A percentile compares a stretch with the other conserved stretches of the same genome.
phyloP scores from a whole-genome alignment of 2,888 invertebrate species.

The Parapristionchus giblindavisi region DNA sequence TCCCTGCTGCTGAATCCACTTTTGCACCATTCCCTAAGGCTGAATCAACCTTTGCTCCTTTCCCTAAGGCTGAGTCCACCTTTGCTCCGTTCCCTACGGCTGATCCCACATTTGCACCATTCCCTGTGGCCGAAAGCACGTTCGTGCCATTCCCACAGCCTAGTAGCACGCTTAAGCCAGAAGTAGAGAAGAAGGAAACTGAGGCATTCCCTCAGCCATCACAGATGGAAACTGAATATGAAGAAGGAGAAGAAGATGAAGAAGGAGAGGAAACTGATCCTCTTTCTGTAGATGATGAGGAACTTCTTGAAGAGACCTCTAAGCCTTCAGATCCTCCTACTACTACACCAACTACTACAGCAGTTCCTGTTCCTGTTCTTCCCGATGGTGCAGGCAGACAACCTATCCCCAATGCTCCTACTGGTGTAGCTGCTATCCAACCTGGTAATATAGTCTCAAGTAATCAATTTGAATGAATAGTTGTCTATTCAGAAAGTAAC shows the following conservation, averaged over 20 bases:
- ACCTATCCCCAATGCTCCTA: slow-evolving; percentile 39
- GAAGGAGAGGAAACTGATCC: slow-evolving; percentile 15
- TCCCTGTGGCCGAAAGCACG: slow-evolving; percentile 21
- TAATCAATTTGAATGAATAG: not conserved
- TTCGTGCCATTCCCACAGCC: slow-evolving; percentile 16
- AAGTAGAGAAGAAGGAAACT: slow-evolving; percentile 12
- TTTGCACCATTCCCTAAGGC: slow-evolving; percentile 36
- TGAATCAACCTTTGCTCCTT: slow-evolving; percentile 34
- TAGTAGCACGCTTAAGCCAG: slow-evolving; percentile 15
- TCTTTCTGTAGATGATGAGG: not conserved
- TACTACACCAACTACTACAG: slow-evolving; percentile 1
- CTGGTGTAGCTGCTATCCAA: slow-evolving; percentile 34
- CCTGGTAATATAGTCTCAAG: not conserved
- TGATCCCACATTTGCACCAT: slow-evolving; percentile 16
- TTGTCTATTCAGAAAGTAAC: not conserved
- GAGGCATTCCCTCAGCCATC: not conserved
- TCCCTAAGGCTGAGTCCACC: slow-evolving; percentile 29
- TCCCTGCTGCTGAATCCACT: slow-evolving; percentile 23
- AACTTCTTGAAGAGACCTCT: slow-evolving; percentile 38
- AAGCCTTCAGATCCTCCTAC: slow-evolving; percentile 39
- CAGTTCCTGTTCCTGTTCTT: slow-evolving; percentile 15
- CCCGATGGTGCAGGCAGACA: slow-evolving; percentile 41
- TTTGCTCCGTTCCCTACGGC: slow-evolving; percentile 36
- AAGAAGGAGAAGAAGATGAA: slow-evolving; percentile 7
- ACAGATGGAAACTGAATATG: slow-evolving; percentile 16